A percentile compares a stretch with the other conserved stretches of the same genome.
These are phyloP conservation scores for Ciconia nigra DNA, from an alignment of 2,797 vertebrate genomes.

Conservation along the genomic window DNA sequence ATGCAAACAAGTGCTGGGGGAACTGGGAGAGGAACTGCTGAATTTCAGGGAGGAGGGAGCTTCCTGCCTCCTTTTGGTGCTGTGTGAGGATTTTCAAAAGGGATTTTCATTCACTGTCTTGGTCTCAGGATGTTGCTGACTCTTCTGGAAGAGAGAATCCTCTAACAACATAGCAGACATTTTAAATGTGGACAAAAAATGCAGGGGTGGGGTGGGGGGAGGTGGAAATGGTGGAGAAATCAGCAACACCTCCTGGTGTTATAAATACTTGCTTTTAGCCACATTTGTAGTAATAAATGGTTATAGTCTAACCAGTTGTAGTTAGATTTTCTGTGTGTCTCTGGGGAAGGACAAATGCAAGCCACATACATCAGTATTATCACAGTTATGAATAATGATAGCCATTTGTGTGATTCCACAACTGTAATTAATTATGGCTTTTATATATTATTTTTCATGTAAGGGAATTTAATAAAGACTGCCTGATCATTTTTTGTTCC, in stretches of 20 bases:
- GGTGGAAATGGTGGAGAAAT: not conserved
- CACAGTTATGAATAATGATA: not conserved
- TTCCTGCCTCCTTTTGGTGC: constrained; percentile 2
- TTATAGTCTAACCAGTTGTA: not conserved
- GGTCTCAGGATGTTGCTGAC: not conserved
- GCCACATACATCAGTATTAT: not conserved
- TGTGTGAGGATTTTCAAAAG: not conserved
- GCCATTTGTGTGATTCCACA: not conserved
- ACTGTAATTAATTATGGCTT: not conserved
- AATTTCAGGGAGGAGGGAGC: not conserved
- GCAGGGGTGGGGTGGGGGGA: rapidly evolving
- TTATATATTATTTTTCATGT: not conserved
- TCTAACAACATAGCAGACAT: rapidly evolving
- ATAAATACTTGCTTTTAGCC: not conserved
- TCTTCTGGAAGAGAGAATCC: not conserved
- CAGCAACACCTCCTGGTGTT: not conserved
- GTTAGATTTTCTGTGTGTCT: not conserved
- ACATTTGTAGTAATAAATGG: not conserved
- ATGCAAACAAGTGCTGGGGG: constrained; percentile 3
- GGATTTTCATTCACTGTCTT: not conserved
- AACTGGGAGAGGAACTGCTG: not conserved
- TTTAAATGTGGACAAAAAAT: not conserved
- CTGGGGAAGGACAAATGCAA: not conserved
- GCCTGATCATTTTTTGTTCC: not conserved
- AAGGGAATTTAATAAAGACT: not conserved